Percentiles rank a stretch among this genome's conserved stretches.
Conservation (phyloP, 2,113 vertebrate genomes). For the Sakesphorus luctuosus region DNA sequence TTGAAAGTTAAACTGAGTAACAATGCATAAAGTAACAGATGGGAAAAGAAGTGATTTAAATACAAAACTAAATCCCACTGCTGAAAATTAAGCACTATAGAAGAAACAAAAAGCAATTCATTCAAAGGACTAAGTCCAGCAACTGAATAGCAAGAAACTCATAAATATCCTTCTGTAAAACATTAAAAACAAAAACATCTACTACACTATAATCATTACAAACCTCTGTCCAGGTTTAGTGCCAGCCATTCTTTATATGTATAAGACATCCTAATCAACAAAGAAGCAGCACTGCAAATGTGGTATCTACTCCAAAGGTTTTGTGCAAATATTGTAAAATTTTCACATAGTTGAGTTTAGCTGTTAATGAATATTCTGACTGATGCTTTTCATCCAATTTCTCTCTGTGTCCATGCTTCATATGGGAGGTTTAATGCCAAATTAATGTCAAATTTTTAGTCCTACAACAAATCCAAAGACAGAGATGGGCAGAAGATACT, state of each 20-base stretch:
- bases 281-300: not conserved
- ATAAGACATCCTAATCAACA: constrained; percentile 2
- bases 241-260: not conserved
- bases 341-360: not conserved
- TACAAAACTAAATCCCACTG: not conserved
- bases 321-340: not conserved
- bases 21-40: not conserved
- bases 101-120: not conserved
- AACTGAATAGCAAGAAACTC: constrained; percentile 20
- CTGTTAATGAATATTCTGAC: not conserved
- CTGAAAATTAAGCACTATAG: not conserved
- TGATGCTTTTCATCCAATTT: not conserved
- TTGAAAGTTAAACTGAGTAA: not conserved
- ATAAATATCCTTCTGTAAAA: not conserved
- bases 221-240: not conserved
- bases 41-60: constrained; percentile 17
- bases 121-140: not conserved
- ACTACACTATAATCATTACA: constrained; percentile 27
- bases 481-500: not conserved
- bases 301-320: not conserved
- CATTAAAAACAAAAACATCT: constrained; percentile 27
- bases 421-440: not conserved
- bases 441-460: not conserved
- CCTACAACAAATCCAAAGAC: not conserved
- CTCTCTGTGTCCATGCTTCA: not conserved